These are phyloP conservation scores for Lepisosteus osseus DNA, from an alignment of 2,113 vertebrate genomes.

Conservation along the genomic window DNA sequence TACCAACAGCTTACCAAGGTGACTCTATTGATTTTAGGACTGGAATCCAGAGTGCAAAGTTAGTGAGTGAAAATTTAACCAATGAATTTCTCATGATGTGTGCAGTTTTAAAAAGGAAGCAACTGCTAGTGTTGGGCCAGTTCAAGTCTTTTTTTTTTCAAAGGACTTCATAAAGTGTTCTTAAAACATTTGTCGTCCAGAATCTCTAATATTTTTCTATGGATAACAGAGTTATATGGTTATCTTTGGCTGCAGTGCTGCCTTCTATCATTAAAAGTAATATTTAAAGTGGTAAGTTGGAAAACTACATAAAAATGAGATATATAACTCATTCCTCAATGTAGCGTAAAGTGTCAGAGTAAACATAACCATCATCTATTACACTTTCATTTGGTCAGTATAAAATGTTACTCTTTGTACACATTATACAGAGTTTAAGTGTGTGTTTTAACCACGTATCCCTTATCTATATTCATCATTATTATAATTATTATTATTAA, in stretches of 20 bases:
- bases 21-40: conserved; percentile 69
- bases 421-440: too few species aligned
- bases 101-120: background rate
- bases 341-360: too few species aligned
- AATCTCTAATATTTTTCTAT: too few species aligned
- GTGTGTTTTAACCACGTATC: conserved; percentile 11
- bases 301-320: too few species aligned
- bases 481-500: conserved; percentile 38
- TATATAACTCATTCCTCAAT: too few species aligned
- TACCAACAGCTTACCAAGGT: conserved; percentile 76
- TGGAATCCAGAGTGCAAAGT: conserved; percentile 40
- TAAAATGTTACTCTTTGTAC: too few species aligned
- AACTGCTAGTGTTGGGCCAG: conserved; percentile 1
- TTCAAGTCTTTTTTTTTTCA: conserved; percentile 23
- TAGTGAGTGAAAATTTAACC: conserved; percentile 33
- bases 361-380: too few species aligned
- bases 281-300: too few species aligned
- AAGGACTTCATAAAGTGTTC: conserved; percentile 23
- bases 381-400: too few species aligned
- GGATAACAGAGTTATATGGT: too few species aligned
- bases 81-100: conserved; percentile 35
- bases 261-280: too few species aligned
- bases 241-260: too few species aligned
- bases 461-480: conserved; percentile 29
- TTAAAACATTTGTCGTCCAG: conserved; percentile 1